phyloP scores from a whole-genome alignment of 2,797 vertebrate species.

The Melanotaenia trifasciata region DNA sequence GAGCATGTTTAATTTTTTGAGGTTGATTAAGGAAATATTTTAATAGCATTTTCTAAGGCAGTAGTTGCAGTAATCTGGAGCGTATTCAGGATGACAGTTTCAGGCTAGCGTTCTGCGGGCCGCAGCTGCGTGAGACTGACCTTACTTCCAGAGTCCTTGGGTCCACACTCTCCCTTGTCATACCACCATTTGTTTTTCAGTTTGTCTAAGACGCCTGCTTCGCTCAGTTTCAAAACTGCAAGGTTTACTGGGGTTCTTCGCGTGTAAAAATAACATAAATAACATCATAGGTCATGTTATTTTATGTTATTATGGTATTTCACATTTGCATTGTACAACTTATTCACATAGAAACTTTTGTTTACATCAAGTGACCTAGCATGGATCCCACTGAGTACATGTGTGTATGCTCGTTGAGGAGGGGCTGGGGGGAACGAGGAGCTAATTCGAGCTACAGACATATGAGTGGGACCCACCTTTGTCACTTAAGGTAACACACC shows the following conservation, averaged over 20 bases:
- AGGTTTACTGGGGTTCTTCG: slow-evolving; percentile 99
- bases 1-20: slow-evolving; percentile 42
- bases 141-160: slow-evolving; percentile 99
- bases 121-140: slow-evolving; percentile 91
- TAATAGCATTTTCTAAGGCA: slow-evolving; percentile 55
- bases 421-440: slow-evolving; percentile 80
- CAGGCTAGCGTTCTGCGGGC: slow-evolving; percentile 76
- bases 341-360: slow-evolving; percentile 70
- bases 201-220: slow-evolving; percentile 99
- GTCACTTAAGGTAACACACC: slow-evolving; percentile 96
- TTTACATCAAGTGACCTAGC: slow-evolving; percentile 92
- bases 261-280: slow-evolving; percentile 99
- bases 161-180: slow-evolving; percentile 99
- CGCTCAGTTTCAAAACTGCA: slow-evolving; percentile 99
- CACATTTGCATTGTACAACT: slow-evolving; percentile 86
- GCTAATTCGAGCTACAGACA: slow-evolving; percentile 92
- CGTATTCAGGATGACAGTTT: slow-evolving; percentile 74
- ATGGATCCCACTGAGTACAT: slow-evolving; percentile 93
- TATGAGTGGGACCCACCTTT: slow-evolving; percentile 95
- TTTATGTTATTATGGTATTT: slow-evolving; percentile 99
- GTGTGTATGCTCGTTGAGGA: slow-evolving; percentile 86
- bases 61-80: slow-evolving; percentile 77
- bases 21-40: slow-evolving; percentile 33
- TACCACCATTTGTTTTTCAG: slow-evolving; percentile 99
- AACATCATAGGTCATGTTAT: slow-evolving; percentile 99